Evolutionary conservation across 1,140 invertebrate genomes (phyloP).

Genomic region (Gonatopus flavifemur): DNA sequence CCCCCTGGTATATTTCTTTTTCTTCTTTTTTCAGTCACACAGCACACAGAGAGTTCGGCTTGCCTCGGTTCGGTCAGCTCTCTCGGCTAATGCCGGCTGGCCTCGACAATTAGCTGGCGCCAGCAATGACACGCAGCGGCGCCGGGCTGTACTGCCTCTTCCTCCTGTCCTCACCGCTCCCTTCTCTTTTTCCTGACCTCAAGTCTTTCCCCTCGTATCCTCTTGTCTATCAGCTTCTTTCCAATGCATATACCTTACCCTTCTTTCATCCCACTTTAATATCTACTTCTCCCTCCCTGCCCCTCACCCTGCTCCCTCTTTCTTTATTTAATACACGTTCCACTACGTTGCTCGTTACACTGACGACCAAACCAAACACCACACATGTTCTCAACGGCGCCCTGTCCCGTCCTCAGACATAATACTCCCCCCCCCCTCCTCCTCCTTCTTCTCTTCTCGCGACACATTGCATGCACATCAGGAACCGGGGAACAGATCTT

Average conservation of each 20-base stretch:
- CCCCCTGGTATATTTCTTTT: neutral
- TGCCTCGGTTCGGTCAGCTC: constrained; percentile 41
- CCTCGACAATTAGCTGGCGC: constrained; percentile 55
- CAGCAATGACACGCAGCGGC: constrained; percentile 53
- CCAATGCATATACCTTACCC: neutral
- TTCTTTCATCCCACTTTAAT: neutral
- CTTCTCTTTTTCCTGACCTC: too few species aligned
- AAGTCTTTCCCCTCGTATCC: too few species aligned
- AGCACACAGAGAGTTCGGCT: constrained; percentile 23
- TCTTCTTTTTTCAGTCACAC: neutral
- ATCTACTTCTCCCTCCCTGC: too few species aligned
- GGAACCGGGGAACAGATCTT: neutral
- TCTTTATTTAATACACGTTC: too few species aligned
- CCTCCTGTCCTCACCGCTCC: too few species aligned
- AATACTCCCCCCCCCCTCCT: neutral
- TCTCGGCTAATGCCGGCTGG: constrained; percentile 51
- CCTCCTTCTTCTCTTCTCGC: constrained; percentile 12
- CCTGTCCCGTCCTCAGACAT: neutral
- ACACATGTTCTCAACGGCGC: too few species aligned
- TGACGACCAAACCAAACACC: too few species aligned
- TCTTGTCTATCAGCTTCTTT: too few species aligned
- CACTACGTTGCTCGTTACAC: too few species aligned
- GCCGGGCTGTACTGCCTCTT: constrained; percentile 27
- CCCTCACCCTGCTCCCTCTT: too few species aligned
- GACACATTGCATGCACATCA: neutral